A percentile compares a stretch with the other conserved stretches of the same genome.
These are phyloP conservation scores for Carapus acus DNA, from an alignment of 2,797 vertebrate genomes.

Conservation along the genomic window DNA sequence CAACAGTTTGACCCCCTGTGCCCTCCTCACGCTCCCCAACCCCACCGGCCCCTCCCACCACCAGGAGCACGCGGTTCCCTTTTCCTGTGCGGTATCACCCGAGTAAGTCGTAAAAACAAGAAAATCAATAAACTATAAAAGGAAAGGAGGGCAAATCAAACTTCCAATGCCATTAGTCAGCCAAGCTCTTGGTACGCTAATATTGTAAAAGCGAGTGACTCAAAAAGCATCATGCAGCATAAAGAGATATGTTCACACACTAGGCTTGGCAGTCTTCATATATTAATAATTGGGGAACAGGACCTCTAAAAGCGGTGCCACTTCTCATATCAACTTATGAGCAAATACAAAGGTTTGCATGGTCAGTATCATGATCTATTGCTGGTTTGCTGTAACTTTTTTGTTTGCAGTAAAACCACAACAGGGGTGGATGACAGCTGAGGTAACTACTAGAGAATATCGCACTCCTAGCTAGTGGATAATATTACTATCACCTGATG, in stretches of 20 bases:
- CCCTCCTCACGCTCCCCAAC: too few species aligned
- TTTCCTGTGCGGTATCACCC: slow-evolving; percentile 48
- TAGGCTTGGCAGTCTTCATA: slow-evolving; percentile 85
- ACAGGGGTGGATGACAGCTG: slow-evolving; percentile 11
- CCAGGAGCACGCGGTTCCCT: slow-evolving; percentile 29
- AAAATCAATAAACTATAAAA: slow-evolving; percentile 66
- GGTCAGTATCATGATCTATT: too few species aligned
- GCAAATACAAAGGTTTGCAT: too few species aligned
- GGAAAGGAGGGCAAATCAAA: slow-evolving; percentile 68
- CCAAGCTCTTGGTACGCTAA: slow-evolving; percentile 71
- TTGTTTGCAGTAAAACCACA: slow-evolving; percentile 7
- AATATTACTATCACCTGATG: slow-evolving; percentile 14
- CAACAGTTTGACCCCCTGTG: too few species aligned
- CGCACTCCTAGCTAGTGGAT: slow-evolving; percentile 25
- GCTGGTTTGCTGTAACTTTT: too few species aligned
- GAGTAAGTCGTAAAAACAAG: slow-evolving; percentile 45
- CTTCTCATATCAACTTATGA: slow-evolving; percentile 51
- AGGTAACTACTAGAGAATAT: slow-evolving; percentile 7
- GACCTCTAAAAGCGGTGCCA: slow-evolving; percentile 53
- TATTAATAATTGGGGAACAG: slow-evolving; percentile 63
- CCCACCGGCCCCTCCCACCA: too few species aligned
- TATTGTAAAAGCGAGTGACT: slow-evolving; percentile 77
- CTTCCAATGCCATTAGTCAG: slow-evolving; percentile 72
- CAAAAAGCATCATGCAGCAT: slow-evolving; percentile 83
- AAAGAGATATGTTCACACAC: slow-evolving; percentile 78